These are phyloP conservation scores for Burhinus oedicnemus DNA, from an alignment of 2,113 vertebrate genomes.

Conservation along the genomic window DNA sequence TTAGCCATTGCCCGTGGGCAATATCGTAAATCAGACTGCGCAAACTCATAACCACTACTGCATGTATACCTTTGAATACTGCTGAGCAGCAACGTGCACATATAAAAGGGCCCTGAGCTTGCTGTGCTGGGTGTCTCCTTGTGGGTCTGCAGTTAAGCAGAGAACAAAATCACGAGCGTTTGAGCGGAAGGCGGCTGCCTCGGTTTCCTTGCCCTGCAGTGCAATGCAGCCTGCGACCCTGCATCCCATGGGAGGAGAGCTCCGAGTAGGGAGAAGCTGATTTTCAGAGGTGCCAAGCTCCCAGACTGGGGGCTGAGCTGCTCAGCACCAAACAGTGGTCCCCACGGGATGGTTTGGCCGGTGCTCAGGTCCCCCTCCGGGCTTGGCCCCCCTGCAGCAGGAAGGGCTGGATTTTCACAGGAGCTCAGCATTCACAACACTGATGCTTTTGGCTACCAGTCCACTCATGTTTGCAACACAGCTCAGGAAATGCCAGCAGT, in stretches of 20 bases:
- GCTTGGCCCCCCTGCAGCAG: neutral
- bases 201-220: neutral
- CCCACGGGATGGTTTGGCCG: neutral
- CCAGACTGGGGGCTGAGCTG: fast-evolving
- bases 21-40: neutral
- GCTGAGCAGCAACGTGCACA: neutral
- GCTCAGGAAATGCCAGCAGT: neutral
- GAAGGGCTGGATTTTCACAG: neutral
- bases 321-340: neutral
- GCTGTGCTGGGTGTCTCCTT: neutral
- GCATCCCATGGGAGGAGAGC: fast-evolving
- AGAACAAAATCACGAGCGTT: neutral
- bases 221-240: fast-evolving
- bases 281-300: neutral
- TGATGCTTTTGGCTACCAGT: neutral
- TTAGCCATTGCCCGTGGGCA: neutral
- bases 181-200: neutral
- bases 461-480: neutral
- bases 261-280: neutral
- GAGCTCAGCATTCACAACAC: neutral
- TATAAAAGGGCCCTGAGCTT: constrained; percentile 1
- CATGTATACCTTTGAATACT: fast-evolving
- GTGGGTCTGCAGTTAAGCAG: neutral
- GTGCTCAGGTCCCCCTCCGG: neutral
- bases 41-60: neutral